phyloP scores from a whole-genome alignment of 2,113 vertebrate species.

The Platycercus adscitus region DNA sequence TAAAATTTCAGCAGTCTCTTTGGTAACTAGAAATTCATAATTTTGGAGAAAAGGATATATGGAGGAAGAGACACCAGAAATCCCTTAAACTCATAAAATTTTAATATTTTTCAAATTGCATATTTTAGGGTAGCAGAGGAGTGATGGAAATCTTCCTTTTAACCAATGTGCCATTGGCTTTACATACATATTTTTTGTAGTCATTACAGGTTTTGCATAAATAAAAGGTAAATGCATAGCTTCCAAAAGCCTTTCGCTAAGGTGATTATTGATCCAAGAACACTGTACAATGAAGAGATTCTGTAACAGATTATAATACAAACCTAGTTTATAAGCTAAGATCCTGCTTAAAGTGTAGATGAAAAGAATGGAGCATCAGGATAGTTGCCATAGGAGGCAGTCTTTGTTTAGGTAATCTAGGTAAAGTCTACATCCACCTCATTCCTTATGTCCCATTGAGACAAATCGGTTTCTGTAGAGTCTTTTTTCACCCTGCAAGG shows the following conservation, averaged over 20 bases:
- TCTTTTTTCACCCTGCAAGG: background rate
- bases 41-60: background rate
- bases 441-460: background rate
- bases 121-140: background rate
- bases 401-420: background rate
- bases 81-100: background rate
- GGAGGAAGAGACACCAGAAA: background rate
- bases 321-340: background rate
- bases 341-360: background rate
- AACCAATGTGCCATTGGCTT: background rate
- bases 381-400: background rate
- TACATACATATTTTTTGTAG: background rate
- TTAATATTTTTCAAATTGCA: background rate
- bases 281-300: background rate
- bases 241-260: background rate
- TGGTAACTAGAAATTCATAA: background rate
- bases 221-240: background rate
- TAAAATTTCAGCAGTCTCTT: background rate
- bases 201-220: background rate
- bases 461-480: background rate
- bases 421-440: background rate
- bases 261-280: background rate
- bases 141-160: background rate
- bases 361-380: background rate
- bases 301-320: background rate